phyloP scores from a whole-genome alignment of 2,797 vertebrate genomes.

The Saxicola maurus region DNA sequence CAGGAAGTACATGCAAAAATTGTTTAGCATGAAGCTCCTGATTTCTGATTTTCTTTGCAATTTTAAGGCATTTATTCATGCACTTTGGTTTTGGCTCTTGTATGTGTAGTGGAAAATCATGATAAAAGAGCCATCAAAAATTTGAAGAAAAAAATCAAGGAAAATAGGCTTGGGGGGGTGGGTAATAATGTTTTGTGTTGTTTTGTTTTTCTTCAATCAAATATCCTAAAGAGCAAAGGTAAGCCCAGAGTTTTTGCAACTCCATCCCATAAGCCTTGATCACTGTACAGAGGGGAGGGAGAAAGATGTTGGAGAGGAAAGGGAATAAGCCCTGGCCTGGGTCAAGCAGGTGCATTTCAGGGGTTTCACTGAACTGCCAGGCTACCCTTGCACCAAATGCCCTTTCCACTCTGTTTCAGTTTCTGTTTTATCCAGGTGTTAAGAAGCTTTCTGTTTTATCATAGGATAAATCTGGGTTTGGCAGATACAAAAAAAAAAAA shows the following conservation, averaged over 20 bases:
- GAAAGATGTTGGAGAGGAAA: not conserved
- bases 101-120: not conserved
- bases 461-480: conserved; percentile 4
- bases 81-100: not conserved
- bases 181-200: no score
- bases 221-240: not conserved
- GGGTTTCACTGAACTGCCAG: not conserved
- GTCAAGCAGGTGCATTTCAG: not conserved
- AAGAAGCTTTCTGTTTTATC: conserved; percentile 2
- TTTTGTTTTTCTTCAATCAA: not conserved
- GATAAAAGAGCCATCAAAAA: not conserved
- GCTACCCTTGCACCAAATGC: not conserved
- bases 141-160: not conserved
- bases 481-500: not conserved
- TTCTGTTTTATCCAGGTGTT: conserved; percentile 37
- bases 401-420: not conserved
- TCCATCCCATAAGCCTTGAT: not conserved
- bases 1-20: not conserved
- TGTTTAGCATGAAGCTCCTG: not conserved
- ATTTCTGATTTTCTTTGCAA: not conserved
- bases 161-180: not conserved
- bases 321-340: not conserved
- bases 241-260: not conserved
- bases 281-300: not conserved
- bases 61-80: not conserved